Conservation (phyloP, 2,797 vertebrate species). For the Sebastes taczanowskii region DNA sequence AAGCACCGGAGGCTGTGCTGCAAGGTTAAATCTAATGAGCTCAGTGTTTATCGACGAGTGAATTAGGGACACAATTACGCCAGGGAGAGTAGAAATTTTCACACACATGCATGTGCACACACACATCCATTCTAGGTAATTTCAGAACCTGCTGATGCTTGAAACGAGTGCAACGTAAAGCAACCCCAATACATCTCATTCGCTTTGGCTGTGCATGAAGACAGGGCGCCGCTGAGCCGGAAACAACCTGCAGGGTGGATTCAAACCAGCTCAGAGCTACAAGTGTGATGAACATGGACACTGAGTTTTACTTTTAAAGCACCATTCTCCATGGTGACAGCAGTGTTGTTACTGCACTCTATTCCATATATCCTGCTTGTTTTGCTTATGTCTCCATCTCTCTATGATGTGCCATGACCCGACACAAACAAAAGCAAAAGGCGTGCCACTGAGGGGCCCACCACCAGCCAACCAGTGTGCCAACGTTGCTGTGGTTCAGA, state of each 20-base stretch:
- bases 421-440: not conserved
- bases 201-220: slow-evolving; percentile 12
- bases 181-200: slow-evolving; percentile 40
- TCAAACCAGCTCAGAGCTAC: not conserved
- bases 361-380: not conserved
- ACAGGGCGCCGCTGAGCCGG: not conserved
- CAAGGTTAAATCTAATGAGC: slow-evolving; percentile 62
- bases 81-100: slow-evolving; percentile 14
- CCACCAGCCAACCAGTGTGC: not conserved
- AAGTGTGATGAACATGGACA: not conserved
- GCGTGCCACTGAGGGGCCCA: not conserved
- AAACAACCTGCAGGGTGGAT: slow-evolving; percentile 5
- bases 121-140: not conserved
- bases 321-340: not conserved
- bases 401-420: not conserved
- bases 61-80: slow-evolving; percentile 41
- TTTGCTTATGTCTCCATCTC: not conserved
- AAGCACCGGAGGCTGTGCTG: slow-evolving; percentile 51
- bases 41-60: slow-evolving; percentile 42
- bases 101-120: not conserved
- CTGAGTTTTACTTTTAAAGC: not conserved
- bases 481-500: not conserved
- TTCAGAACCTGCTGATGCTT: slow-evolving; percentile 37
- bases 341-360: not conserved
- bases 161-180: slow-evolving; percentile 27